phyloP scores from a whole-genome alignment of 2,888 invertebrate species.

The Ectemnius continuus region DNA sequence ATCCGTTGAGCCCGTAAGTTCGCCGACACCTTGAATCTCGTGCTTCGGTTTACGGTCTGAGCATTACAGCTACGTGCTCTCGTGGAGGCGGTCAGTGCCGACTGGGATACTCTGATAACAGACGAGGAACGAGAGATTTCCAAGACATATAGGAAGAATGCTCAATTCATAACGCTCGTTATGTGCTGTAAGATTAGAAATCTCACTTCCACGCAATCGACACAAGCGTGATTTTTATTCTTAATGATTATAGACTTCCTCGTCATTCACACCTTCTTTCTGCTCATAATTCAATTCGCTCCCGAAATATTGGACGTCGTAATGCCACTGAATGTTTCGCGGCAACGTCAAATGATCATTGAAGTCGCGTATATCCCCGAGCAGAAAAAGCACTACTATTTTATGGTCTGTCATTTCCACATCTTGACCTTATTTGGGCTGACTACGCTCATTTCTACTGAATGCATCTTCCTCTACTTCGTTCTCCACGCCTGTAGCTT shows the following conservation, averaged over 20 bases:
- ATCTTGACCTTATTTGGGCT: neutral
- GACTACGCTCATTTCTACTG: neutral
- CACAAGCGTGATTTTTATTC: too few species aligned
- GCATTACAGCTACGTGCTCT: neutral
- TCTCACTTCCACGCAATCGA: too few species aligned
- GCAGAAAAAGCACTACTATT: conserved; percentile 3
- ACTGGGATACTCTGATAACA: neutral
- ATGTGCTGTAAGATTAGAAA: too few species aligned
- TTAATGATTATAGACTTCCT: too few species aligned
- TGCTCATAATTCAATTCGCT: neutral
- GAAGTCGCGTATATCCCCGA: neutral
- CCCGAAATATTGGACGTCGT: conserved; percentile 12
- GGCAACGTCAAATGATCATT: neutral
- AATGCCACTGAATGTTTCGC: conserved; percentile 19
- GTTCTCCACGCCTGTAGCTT: conserved; percentile 20
- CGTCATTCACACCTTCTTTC: neutral
- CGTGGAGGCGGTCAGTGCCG: neutral
- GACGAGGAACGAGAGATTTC: conserved; percentile 15
- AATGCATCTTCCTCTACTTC: neutral
- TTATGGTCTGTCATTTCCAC: neutral
- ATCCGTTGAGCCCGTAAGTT: neutral
- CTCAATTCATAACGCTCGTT: neutral
- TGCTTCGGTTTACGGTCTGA: neutral
- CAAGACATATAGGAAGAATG: neutral
- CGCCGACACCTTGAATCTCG: too few species aligned